Evolutionary conservation across 2,888 invertebrate genomes (phyloP).

Genomic region (Lasioglossum figueresi): DNA sequence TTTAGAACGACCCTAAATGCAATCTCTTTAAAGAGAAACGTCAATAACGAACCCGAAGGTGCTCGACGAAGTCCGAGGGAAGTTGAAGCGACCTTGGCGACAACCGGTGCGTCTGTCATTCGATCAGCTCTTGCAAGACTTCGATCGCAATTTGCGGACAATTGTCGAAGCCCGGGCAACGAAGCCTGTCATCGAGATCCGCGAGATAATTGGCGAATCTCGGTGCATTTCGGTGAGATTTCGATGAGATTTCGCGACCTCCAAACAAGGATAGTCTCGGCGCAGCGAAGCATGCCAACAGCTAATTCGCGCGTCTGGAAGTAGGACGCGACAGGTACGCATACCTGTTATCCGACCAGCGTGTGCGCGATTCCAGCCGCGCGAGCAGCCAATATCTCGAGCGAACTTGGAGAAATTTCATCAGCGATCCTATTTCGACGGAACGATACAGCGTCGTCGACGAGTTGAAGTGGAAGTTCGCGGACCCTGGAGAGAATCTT

Average conservation of each 20-base stretch:
- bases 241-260: background rate
- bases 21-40: background rate
- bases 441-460: background rate
- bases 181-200: background rate
- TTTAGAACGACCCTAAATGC: background rate
- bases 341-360: background rate
- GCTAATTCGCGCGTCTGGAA: background rate
- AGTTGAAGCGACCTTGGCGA: background rate
- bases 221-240: background rate
- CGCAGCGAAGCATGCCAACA: background rate
- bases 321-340: background rate
- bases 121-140: background rate
- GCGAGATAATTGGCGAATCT: background rate
- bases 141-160: background rate
- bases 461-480: background rate
- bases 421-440: background rate
- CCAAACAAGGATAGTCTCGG: background rate
- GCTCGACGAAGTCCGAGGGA: background rate
- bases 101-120: background rate
- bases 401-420: background rate
- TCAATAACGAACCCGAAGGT: background rate
- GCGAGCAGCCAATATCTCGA: background rate
- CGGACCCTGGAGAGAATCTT: background rate
- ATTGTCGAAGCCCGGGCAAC: background rate
- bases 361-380: background rate